Evolutionary conservation across 1,140 invertebrate genomes (phyloP).

Genomic region (Mizuhopecten yessoensis): DNA sequence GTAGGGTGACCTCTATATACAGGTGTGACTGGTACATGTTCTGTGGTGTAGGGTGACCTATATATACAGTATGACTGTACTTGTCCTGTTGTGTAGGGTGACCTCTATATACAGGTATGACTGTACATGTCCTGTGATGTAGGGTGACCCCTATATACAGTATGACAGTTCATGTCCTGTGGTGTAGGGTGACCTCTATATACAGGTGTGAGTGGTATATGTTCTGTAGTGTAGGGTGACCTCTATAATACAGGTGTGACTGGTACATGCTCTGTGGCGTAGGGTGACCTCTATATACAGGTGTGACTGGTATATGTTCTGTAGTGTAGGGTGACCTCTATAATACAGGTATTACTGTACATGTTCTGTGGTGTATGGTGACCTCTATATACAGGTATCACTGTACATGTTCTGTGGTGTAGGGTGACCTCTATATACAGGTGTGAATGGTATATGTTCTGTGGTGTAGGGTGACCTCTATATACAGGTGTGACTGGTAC

Average conservation of each 20-base stretch:
- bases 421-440: no score
- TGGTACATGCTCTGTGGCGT: not conserved
- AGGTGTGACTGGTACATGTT: no score
- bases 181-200: not conserved
- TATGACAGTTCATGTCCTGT: constrained; percentile 2
- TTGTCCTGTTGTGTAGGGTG: not conserved
- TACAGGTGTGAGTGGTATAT: not conserved
- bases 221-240: not conserved
- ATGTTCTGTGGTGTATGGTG: no score
- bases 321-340: not conserved
- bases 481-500: no score
- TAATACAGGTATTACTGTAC: not conserved
- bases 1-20: not conserved
- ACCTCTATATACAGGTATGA: not conserved
- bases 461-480: not conserved
- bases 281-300: constrained; percentile 2
- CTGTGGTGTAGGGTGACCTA: not conserved
- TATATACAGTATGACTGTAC: not conserved
- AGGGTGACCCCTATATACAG: not conserved
- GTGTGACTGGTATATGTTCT: not conserved
- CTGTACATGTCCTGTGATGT: not conserved
- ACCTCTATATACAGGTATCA: no score
- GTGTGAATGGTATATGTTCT: no score
- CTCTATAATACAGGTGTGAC: no score
- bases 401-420: no score